Evolutionary conservation across 2,888 invertebrate species (phyloP).

Genomic region (Norana najaformis): DNA sequence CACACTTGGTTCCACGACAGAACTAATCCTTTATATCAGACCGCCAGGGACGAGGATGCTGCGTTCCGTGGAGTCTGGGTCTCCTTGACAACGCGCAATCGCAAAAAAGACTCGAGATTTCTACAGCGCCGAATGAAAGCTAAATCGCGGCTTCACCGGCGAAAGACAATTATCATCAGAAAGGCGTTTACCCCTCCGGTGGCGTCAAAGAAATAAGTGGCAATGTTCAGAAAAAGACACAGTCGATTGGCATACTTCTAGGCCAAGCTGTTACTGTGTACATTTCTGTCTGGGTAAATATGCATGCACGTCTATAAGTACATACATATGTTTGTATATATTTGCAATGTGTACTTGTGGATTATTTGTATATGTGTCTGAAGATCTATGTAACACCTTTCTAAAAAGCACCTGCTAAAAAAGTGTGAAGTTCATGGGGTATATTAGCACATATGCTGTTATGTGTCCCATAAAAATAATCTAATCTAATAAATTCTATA

Average conservation of each 20-base stretch:
- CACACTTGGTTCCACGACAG: no score
- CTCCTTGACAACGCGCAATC: not conserved
- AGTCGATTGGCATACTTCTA: not conserved
- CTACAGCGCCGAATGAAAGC: not conserved
- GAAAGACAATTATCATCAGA: not conserved
- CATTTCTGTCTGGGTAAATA: slow-evolving; percentile 34
- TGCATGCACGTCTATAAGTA: slow-evolving; percentile 32
- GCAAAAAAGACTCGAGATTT: not conserved
- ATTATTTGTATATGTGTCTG: no score
- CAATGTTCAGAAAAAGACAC: not conserved
- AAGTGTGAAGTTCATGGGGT: no score
- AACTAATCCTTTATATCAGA: no score
- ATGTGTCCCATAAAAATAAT: no score
- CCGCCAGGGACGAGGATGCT: not conserved
- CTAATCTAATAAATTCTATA: no score
- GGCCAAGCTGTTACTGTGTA: not conserved
- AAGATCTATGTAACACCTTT: no score
- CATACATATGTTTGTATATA: slow-evolving; percentile 18
- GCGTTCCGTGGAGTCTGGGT: not conserved
- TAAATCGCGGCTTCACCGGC: not conserved
- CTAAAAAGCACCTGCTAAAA: no score
- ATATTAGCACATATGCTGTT: no score
- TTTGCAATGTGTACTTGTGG: slow-evolving; percentile 22
- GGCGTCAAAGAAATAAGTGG: not conserved
- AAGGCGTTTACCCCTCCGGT: not conserved